Conservation (phyloP, 2,797 vertebrate species). For the Anableps anableps region DNA sequence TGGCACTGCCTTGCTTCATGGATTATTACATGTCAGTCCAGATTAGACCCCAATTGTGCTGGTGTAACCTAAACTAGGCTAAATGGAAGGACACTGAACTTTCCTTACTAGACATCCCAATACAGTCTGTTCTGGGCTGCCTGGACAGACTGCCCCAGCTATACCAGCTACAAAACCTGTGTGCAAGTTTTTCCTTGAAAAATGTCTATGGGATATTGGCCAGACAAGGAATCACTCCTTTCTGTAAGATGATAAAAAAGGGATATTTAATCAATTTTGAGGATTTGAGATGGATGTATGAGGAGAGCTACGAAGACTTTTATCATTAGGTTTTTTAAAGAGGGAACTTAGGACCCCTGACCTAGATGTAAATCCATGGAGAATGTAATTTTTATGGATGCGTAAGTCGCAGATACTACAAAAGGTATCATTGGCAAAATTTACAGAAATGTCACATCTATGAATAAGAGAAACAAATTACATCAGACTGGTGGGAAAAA, state of each 20-base stretch:
- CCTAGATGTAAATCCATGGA: background rate
- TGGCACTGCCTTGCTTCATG: background rate
- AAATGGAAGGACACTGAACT: background rate
- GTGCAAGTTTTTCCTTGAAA: background rate
- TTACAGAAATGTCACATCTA: background rate
- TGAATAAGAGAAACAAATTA: background rate
- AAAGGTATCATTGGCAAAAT: background rate
- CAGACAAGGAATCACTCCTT: too few species aligned
- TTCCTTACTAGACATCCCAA: background rate
- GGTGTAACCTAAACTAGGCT: background rate
- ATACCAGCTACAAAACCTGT: background rate
- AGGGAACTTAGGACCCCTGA: background rate
- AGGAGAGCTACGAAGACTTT: background rate
- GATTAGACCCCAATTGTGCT: background rate
- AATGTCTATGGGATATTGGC: background rate
- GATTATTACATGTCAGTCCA: background rate
- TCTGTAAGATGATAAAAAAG: background rate
- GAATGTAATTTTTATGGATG: background rate
- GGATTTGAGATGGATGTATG: background rate
- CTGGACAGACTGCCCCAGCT: background rate
- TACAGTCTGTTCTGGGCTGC: background rate
- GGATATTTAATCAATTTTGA: background rate
- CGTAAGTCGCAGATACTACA: background rate
- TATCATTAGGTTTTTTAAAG: background rate
- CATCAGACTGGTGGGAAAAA: background rate